Base-by-base conservation (phyloP, 2,797 vertebrate species). In the Pogoniulus pusillus region DNA sequence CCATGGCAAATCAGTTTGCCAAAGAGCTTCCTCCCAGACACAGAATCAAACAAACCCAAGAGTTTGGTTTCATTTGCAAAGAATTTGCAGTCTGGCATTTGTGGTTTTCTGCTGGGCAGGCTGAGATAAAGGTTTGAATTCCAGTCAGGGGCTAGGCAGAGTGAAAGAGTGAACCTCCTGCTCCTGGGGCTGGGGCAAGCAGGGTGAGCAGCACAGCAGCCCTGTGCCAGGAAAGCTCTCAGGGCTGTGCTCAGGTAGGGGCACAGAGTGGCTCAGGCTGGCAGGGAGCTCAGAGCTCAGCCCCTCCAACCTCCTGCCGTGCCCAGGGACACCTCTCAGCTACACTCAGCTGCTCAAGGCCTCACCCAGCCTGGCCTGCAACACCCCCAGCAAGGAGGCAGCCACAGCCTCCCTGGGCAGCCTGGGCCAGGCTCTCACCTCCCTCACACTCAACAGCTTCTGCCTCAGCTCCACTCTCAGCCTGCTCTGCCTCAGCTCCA, bases 81-180 rank as follows among this genome's bases (percentile, higher is more conserved):
- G 53, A 87, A 91, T 83, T 85, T 83, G 39, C 45, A 35, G 41
- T 70, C 62, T 77, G 41, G 54, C 11, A 72, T 65, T 76, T 93
- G 80, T 71, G 71, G 70, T 72, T 93, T 88, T 87, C 90, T 85
- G 58, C 69, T 59, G 37, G 58, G 58, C 76, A 89, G 79, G 76
- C 23, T 65, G 16, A 82, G 86, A 93, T 95, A 89, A 94, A 89
- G 53, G 66, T 75, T 66, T 89, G 79, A 89, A 95, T 96, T 90
- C 69, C 80, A 82, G 8, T 60, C 47, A 66, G 13, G 66, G 47
- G 39, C 54, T 77, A 91, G 59, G 55, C 63, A 95, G 73, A 82
- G 78, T 45, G 63, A 87, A 93, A 77, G 6, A 87, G 72, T 80
- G 79, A 74, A 23, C 55, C 14, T 91, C 30, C 81, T 86, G 22